Base-by-base conservation (phyloP, 2,113 vertebrate species). In the Cavia porcellus region DNA sequence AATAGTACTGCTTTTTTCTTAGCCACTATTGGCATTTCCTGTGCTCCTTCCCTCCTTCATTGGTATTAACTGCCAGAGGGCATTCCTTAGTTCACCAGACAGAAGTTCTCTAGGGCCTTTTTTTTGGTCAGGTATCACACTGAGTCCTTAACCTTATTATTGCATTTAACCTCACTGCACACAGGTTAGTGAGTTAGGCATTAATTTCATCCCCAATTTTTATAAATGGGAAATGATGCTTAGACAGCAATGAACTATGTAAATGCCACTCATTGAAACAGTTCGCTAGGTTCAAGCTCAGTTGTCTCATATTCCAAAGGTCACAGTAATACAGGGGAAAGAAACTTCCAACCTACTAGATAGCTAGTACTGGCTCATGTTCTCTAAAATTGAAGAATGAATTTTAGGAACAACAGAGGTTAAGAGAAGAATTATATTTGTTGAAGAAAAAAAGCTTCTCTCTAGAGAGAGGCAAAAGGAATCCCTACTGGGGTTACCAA, bases 141-240 rank as follows among this genome's bases (percentile, higher is more conserved):
- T 83, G 66, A 86, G 35, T 70, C 61, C 19, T 68, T 91, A 61
- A 81, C 38, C 64, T 92, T 75, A 77, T 92, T n/a, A 86, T 83
- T 22, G 47, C 17, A 61, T 84, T 96, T 70, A 79, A 81, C 61
- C 47, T n/a, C 45, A 35, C 38, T 75, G 25, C 50, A 52, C 24
- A 8, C n/a, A 77, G 38, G 68, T 74, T 55, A 59, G 28, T 14
- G 64, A 92, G 57, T 45, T 9, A 62, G 30, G 55, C 35, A 28
- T 86, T 57, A 47, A 83, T 86, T 81, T 79, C 57, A 92, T 75
- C 12, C 42, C 11, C 24, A 59, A 0, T 52, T 90, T 92, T 87
- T 52, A 86, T 62, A 61, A 74, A 50, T 35, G 45, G 28, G 24
- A 62, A 77, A 57, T 15, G 64, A 80, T 79, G 11, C 25, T 83